phyloP scores from a whole-genome alignment of 2,888 invertebrate genomes.

The Slavum lentiscoides region DNA sequence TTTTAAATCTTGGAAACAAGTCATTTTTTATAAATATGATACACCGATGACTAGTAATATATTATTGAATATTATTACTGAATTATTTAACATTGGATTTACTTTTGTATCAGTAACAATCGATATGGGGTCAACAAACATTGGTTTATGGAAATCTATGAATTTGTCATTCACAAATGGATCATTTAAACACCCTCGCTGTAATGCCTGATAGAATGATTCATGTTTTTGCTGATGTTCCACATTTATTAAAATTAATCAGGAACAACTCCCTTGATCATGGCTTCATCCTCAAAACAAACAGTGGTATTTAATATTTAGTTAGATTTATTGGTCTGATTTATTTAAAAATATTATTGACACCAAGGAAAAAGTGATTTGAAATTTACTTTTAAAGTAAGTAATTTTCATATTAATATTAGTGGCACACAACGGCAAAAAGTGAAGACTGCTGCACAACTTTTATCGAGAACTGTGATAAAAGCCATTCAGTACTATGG shows the following conservation, averaged over 20 bases:
- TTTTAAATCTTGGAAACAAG: not conserved
- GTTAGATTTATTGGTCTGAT: not conserved
- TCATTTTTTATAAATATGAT: not conserved
- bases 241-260: slow-evolving; percentile 51
- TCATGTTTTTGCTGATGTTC: slow-evolving; percentile 51
- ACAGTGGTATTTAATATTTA: not conserved
- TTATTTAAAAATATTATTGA: not conserved
- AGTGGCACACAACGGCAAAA: slow-evolving; percentile 10
- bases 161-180: not conserved
- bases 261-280: slow-evolving; percentile 51
- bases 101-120: not conserved
- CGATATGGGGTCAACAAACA: slow-evolving; percentile 4
- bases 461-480: slow-evolving; percentile 8
- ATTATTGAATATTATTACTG: not conserved
- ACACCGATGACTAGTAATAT: not conserved
- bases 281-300: slow-evolving; percentile 29
- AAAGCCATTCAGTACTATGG: slow-evolving; percentile 9
- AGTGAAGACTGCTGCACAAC: slow-evolving; percentile 17
- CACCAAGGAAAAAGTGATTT: not conserved
- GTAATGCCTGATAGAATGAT: not conserved
- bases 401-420: slow-evolving; percentile 12
- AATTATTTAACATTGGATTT: not conserved
- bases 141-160: not conserved
- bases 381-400: slow-evolving; percentile 12
- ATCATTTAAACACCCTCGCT: not conserved